A percentile compares a stretch with the other conserved stretches of the same genome.
Conservation (phyloP, 2,797 vertebrate genomes). For the Propithecus perrieri region DNA sequence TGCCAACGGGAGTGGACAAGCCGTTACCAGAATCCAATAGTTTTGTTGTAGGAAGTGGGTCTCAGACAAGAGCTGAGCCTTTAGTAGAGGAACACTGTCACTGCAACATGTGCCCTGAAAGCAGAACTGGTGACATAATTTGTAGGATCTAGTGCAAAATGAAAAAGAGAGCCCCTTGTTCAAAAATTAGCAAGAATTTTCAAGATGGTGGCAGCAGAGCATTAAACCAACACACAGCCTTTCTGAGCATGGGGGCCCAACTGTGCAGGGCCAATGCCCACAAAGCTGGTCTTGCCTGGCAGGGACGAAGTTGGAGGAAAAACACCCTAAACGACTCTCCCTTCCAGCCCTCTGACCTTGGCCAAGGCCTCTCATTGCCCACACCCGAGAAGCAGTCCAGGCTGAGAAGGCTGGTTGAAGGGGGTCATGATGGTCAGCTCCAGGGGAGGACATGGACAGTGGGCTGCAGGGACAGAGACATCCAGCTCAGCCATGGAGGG, state of each 20-base stretch:
- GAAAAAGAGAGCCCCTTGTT: neutral
- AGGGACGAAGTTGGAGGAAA: neutral
- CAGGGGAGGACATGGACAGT: too few species aligned
- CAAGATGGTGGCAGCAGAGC: neutral
- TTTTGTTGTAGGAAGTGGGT: neutral
- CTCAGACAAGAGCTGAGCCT: neutral
- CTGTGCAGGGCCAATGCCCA: fast-evolving
- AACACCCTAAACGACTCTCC: neutral
- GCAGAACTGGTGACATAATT: neutral
- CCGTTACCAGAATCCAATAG: neutral
- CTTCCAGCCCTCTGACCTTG: neutral
- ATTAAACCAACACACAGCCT: neutral
- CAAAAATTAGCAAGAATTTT: neutral
- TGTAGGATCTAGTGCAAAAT: neutral
- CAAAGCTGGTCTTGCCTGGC: neutral
- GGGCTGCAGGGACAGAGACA: neutral
- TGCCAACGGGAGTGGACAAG: too few species aligned
- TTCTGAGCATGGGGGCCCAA: neutral
- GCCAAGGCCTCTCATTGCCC: neutral
- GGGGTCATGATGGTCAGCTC: fast-evolving
- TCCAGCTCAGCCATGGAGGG: neutral
- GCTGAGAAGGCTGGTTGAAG: neutral
- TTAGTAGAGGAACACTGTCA: neutral
- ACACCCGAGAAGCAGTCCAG: too few species aligned
- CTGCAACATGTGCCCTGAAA: neutral